Base-by-base conservation (phyloP, 2,888 invertebrate species). In the Ectobius pallidus region DNA sequence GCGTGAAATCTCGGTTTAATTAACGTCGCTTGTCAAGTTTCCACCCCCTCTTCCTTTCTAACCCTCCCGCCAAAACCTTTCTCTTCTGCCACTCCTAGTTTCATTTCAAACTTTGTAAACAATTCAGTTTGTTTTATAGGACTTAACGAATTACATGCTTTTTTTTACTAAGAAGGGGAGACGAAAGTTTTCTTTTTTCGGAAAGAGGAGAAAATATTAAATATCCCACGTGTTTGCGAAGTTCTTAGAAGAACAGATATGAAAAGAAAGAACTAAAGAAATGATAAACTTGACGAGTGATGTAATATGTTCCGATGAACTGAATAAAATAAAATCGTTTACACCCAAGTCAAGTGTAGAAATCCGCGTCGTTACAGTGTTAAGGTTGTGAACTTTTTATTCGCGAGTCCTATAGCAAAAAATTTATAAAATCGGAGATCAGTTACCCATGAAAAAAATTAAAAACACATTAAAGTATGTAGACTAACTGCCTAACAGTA, bases 1-100 rank as follows among this genome's bases (percentile, higher is more conserved):
- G 70, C 73, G 70, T 67, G 73, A 73, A 73, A 73, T 73, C 73
- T 73, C 46, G 63, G 67, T 73, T 73, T 73, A 73, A 73, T 73
- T 73, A 73, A 65, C 73, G 67, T 67, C 63, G 49, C 65, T 27
- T 63, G 44, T 46, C 65, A 44, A 22, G 67, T 18, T 46, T n/a
- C 30, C 22, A 44, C 14, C 44, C 25, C 44, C 62, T 39, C 25
- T 44, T 20, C 27, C 42, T 16, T n/a, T 4, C 46, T 18, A 11
- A 22, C 14, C 32, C 32, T 7, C 32, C 22, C 20, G 2, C 46
- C 46, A 11, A 22, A 16, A n/a, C 27, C 65, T 42, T 2, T 39
- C 18, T 9, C 22, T 22, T 18, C 44, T n/a, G n/a, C n/a, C 27
- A 4, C n/a, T 14, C 30, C 44, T 7, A 65, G 65, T 69, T 69